phyloP scores from a whole-genome alignment of 2,113 vertebrate genomes.

The Pluvialis apricaria region DNA sequence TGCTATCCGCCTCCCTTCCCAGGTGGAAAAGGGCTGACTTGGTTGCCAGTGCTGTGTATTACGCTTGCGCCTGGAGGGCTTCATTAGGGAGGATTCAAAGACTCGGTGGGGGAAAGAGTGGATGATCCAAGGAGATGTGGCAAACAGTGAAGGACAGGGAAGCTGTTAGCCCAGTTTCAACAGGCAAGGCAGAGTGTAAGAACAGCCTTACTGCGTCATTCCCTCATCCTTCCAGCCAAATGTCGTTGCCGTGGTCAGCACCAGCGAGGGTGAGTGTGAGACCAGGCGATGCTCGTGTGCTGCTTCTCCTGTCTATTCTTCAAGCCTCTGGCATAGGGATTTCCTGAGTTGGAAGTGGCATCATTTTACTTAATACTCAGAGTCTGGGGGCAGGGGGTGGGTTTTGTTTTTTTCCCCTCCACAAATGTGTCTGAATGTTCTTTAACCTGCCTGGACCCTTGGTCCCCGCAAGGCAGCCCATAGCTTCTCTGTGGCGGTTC shows the following conservation, averaged over 20 bases:
- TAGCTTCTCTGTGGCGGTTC: background rate
- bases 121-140: background rate
- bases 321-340: background rate
- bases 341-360: background rate
- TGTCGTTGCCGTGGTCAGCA: background rate
- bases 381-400: no score
- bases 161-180: background rate
- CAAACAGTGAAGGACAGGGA: background rate
- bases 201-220: background rate
- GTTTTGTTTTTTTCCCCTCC: background rate
- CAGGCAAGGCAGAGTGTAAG: background rate
- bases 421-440: background rate
- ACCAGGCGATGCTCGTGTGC: background rate
- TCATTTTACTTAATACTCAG: background rate
- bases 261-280: background rate
- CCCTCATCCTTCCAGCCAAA: background rate
- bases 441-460: background rate
- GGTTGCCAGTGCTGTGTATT: background rate
- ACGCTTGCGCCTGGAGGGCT: accelerated
- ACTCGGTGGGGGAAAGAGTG: background rate
- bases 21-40: background rate
- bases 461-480: accelerated
- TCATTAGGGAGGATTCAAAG: background rate
- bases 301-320: background rate
- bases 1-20: background rate